Base-by-base conservation (phyloP, 1,140 invertebrate genomes). In the Tetragonula clypearis region DNA sequence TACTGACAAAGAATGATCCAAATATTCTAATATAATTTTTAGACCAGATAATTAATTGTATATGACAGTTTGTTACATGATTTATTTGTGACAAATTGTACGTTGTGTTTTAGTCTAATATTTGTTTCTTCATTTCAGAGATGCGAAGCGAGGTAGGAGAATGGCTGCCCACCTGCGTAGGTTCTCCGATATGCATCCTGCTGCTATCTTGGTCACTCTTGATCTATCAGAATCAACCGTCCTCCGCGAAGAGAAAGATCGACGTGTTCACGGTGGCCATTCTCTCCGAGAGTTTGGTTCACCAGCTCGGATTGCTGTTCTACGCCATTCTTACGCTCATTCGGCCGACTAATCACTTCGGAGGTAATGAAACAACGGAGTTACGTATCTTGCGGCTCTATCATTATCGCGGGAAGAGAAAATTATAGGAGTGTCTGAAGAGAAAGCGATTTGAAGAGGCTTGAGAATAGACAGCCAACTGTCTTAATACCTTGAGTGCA, bases 211-310 rank as follows among this genome's bases (percentile, higher is more conserved):
- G 95, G 95, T 93, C 93, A 0, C 92, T 95, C 30, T 90, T 95
- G 86, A 95, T 95, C 75, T 93, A 96, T 90, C 95, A 96, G 90
- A 95, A 95, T 65, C 95, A 96, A 85, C 94, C 96, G 23, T 91
- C 93, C 1, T 92, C 94, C 41, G 95, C 90, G 80, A 94, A 96
- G 93, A 91, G 95, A 35, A 95, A 95, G n/a, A 94, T 96, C 84
- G 96, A 96, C 79, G 93, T 96, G 35, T 95, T 96, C 60, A 91
- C 96, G 23, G 93, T 96, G 23, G 95, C 95, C 23, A 89, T 96
- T 9, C 90, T 95, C 73, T 88, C 93, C 1, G 92, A 95, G 86
- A 95, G 95, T 65, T 91, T 96, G 58, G 92, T 94, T 14, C 94
- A 95, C 86, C 95, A 96, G 66, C 86, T 95, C 8, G 95, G 94